These are phyloP conservation scores for Ptychochromis oligacanthus DNA, from an alignment of 2,113 vertebrate genomes.

Conservation along the genomic window DNA sequence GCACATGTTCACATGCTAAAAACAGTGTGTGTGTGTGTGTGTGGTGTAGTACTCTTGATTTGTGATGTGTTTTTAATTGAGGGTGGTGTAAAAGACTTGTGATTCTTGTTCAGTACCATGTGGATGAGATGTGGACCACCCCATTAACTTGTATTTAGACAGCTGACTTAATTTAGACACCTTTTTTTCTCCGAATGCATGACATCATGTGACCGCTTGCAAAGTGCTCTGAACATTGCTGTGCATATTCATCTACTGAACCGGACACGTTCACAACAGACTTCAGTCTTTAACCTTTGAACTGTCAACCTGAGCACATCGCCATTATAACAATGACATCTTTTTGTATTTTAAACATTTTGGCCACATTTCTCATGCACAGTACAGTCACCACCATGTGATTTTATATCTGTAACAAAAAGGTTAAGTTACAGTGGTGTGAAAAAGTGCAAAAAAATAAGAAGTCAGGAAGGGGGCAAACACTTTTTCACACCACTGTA, in stretches of 20 bases:
- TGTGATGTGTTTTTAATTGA: constrained; percentile 60
- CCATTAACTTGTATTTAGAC: constrained; percentile 65
- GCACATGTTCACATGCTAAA: background rate
- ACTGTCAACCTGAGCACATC: background rate
- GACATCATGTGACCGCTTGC: constrained; percentile 48
- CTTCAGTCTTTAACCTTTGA: background rate
- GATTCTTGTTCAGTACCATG: constrained; percentile 28
- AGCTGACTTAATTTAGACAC: constrained; percentile 63
- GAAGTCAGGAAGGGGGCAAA: too few species aligned
- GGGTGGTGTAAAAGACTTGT: constrained; percentile 33
- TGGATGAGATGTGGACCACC: constrained; percentile 31
- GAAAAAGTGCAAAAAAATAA: too few species aligned
- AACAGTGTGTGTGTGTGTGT: background rate
- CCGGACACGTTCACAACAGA: background rate
- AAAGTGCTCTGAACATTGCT: background rate
- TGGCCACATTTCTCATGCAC: background rate
- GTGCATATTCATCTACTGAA: background rate
- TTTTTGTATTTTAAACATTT: too few species aligned
- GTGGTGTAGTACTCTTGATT: constrained; percentile 4
- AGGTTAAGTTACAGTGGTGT: too few species aligned
- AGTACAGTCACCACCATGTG: background rate
- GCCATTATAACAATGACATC: background rate
- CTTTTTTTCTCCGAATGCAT: constrained; percentile 23
- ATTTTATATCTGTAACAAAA: background rate
- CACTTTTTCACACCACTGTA: too few species aligned